Base-by-base conservation (phyloP, 1,140 invertebrate species). In the Drosophila guanche region DNA sequence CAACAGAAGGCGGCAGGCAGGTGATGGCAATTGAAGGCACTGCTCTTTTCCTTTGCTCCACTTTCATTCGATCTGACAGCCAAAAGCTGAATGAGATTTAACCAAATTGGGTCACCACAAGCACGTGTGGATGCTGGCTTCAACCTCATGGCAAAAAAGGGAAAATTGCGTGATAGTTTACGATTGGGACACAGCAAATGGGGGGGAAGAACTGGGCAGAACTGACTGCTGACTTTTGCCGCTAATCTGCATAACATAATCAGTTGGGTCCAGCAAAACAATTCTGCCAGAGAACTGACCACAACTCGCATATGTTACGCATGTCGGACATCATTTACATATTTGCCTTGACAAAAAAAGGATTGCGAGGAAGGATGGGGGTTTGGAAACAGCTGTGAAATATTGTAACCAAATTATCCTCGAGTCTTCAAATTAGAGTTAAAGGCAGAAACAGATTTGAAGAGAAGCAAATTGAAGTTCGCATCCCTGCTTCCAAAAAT, bases 11-110 rank as follows among this genome's bases (percentile, higher is more conserved):
- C 33, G 10, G 33, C 53, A 50, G 63, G 50, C 67, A 66, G 60
- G 68, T 78, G 63, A 20, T 20, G 67, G 68, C 78, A 80, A 85
- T 86, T 73, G 76, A 67, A 73, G 52, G 72, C 65, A 59, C 61
- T 84, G 81, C 80, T 79, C 76, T 56, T 86, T 76, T 85, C 81
- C 86, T 86, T 80, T 74, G 68, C 43, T 68, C 80, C 60, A 67
- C 74, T 61, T 70, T 69, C 54, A 70, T 74, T 77, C 50, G 56
- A 45, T 29, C 29, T 50, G 70, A 79, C 79, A 79, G 54, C 54
- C 71, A 2, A 62, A 54, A 74, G 59, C 63, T 58, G 45, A 68
- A 29, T 56, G 46, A 43, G 47, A 79, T 76, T 72, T 51, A 52
- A 37, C 46, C 60, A 72, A 66, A 65, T 59, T 74, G 48, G 69